Evolutionary conservation across 2,797 vertebrate genomes (phyloP), one percentile per base, ranked within the genome.

Genomic region (Strix occidentalis): DNA sequence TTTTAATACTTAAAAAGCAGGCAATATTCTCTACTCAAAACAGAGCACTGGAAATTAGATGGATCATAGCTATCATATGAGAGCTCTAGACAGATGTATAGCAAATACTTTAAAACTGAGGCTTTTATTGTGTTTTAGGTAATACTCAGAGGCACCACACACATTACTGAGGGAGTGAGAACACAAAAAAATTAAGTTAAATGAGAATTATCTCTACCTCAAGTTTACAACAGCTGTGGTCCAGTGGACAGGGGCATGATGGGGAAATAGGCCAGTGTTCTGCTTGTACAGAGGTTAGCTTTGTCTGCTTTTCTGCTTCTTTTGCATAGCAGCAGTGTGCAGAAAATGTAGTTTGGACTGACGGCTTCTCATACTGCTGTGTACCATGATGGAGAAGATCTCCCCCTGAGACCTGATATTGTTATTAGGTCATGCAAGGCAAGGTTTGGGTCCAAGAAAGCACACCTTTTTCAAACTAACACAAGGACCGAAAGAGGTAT

Each of bases 211-310:
- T 46, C 14, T 87, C 45, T 91, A 16, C 31, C 11, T 80, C 18
- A 53, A 7, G 20, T 83, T 63, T 85, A 13, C 15, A 63, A 24
- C 5, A 6, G 5, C 18, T 95, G 46, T 17, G 8, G 16, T 75
- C n/a, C 41, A n/a, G 45, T 41, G 41, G 41, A 57, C 15, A 41
- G 12, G 5, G 20, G 11, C 4, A 35, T 16, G 23, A 66, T 21
- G 17, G 54, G 11, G 21, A 78, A 84, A 57, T 9, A 76, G 13
- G 19, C 1, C 12, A 24, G 5, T 31, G 19, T 48, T 68, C 1
- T 0, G 43, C 23, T 54, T 0, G 0, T 7, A 8, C 6, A 7
- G 20, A 75, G 6, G 16, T 81, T 53, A 35, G 7, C 5, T 63
- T 39, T 80, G 4, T 43, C n/a, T 65, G 18, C 33, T 56, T 58